Conservation (phyloP, 2,888 invertebrate genomes). For the Limnephilus lunatus region DNA sequence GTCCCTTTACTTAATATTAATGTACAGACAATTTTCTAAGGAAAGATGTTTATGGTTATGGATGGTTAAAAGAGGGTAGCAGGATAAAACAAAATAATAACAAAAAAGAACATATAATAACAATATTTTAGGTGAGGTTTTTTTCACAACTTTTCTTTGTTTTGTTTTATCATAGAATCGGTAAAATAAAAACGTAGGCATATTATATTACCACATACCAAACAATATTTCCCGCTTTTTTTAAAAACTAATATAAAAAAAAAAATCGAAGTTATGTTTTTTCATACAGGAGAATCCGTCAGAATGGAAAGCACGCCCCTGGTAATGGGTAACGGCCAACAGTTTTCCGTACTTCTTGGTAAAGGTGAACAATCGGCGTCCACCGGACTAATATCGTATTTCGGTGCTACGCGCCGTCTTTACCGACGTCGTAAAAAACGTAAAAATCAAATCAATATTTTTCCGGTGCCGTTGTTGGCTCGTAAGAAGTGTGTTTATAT, state of each 20-base stretch:
- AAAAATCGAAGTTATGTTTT: neutral
- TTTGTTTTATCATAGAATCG: no score
- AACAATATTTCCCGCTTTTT: neutral
- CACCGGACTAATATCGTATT: conserved; percentile 7
- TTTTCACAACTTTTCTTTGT: no score
- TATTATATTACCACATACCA: neutral
- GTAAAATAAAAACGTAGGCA: no score
- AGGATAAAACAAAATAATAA: no score
- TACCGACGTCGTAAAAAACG: neutral
- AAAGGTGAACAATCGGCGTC: neutral
- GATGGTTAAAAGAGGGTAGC: no score
- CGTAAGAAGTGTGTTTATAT: neutral
- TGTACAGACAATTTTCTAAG: no score
- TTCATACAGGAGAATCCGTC: neutral
- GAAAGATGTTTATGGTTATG: no score
- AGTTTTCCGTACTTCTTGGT: neutral
- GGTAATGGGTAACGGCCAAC: neutral
- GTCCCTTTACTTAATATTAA: no score
- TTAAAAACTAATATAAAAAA: no score
- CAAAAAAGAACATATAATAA: no score
- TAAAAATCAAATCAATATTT: conserved; percentile 30
- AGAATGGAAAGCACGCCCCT: neutral
- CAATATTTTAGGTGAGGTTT: no score
- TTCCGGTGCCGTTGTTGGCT: conserved; percentile 9
- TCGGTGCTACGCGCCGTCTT: neutral